A percentile compares a stretch with the other conserved stretches of the same genome.
These are phyloP conservation scores for Bellardia bayeri DNA, from an alignment of 2,888 invertebrate genomes.

Conservation along the genomic window DNA sequence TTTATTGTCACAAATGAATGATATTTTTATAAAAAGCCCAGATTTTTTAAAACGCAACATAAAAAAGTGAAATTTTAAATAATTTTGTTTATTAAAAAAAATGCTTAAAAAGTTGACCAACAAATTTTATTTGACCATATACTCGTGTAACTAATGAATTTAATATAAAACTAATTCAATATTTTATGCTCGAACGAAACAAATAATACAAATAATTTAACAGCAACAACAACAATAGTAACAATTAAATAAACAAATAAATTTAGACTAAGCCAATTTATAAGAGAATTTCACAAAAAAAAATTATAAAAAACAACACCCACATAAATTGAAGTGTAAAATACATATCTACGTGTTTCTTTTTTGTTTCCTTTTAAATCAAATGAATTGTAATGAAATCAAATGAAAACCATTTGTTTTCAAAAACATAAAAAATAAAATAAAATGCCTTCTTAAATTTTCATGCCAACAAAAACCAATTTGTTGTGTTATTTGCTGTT, in stretches of 20 bases:
- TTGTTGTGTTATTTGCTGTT: slow-evolving; percentile 26
- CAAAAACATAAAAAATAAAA: slow-evolving; percentile 27
- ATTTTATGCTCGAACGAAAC: slow-evolving; percentile 22
- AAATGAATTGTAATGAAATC: slow-evolving; percentile 52
- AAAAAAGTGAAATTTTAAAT: background rate
- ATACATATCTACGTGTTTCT: background rate
- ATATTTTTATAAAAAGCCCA: too few species aligned
- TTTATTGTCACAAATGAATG: too few species aligned
- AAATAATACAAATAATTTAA: slow-evolving; percentile 20
- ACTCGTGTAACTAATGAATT: slow-evolving; percentile 28
- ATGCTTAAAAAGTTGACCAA: background rate
- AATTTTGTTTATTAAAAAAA: background rate
- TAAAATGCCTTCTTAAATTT: slow-evolving; percentile 45
- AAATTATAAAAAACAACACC: slow-evolving; percentile 25
- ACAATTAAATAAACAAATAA: slow-evolving; percentile 47
- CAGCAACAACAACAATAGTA: background rate
- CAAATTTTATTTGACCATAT: background rate
- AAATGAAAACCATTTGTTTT: slow-evolving; percentile 60
- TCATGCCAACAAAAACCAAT: slow-evolving; percentile 52
- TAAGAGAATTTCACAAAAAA: slow-evolving; percentile 22
- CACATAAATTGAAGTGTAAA: slow-evolving; percentile 30
- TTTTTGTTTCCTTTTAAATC: slow-evolving; percentile 8
- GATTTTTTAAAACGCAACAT: background rate
- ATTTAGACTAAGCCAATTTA: slow-evolving; percentile 68
- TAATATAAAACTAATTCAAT: slow-evolving; percentile 17